Evolutionary conservation across 1,140 invertebrate genomes (phyloP), one percentile per base, ranked within the genome.

Genomic region (Orius laevigatus): DNA sequence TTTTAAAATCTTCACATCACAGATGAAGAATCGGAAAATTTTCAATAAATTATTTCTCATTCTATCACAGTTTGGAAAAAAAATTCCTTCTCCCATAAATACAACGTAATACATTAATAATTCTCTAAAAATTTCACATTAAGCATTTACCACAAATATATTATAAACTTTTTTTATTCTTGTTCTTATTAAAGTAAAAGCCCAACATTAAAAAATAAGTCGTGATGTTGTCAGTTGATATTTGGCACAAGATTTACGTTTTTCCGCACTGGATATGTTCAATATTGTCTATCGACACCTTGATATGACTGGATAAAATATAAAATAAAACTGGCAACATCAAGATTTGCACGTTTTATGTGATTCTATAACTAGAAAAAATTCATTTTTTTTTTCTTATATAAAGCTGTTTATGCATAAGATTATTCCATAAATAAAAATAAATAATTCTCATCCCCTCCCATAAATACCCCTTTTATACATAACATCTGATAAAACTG

Each of bases 381-480:
- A 34, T 34, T 8, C n/a, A 8, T 34, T 34, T 34, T 34, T 34
- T 8, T 34, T 8, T 10, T 45, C 39, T 46, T 31, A 50, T 50
- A 42, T 50, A 50, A 46, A 51, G 43, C 43, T 51, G 44, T 46
- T 51, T 36, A 51, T 50, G 43, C 44, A 51, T 51, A 51, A 39
- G 46, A 46, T 46, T 44, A 44, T 36, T 35, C 42, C 32, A 41
- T 46, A 38, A 46, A 51, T 41, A 51, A 51, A 46, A 51, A 51
- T 46, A 51, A 45, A 51, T 46, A 51, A 36, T 44, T 46, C 41
- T 51, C 49, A 51, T 51, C 49, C 49, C 49, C 49, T 51, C 49
- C 49, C 49, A 51, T 51, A 51, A 51, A 51, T 51, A 51, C 49
- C 49, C 49, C 49, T 51, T 51, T 45, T 50, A 51, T 51, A 51